Base-by-base conservation (phyloP, 2,797 vertebrate species). In the Diglossa cyanea region DNA sequence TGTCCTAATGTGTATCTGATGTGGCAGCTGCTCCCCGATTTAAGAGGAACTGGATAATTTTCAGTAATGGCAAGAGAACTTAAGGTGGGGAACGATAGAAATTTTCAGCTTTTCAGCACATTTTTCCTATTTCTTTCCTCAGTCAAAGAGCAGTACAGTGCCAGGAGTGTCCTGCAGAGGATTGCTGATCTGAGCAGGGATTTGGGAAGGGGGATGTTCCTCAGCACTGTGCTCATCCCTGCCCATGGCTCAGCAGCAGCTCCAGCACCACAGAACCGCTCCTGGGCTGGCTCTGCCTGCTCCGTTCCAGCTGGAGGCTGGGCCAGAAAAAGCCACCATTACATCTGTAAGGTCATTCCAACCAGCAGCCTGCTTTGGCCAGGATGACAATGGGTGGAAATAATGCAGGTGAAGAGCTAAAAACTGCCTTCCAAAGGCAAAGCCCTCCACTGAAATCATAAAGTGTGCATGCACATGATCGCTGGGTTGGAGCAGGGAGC, bases 211-310 rank as follows among this genome's bases (percentile, higher is more conserved):
- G 73, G 31, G 79, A 82, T 95, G 91, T 21, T 94, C 88, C 86
- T 92, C 90, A 94, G 88, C 94, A 90, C 63, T 3, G 24, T 37
- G 35, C 57, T 37, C 94, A 94, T 93, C 95, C 94, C 85, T 86
- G 94, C 86, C 54, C 88, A 55, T 1, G 30, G 73, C 53, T 3
- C 57, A 39, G 6, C 37, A 19, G 80, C 53, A 2, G 53, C 53
- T 84, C 95, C 91, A 50, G 60, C 61, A n/a, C 65, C 71, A n/a
- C 90, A 57, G 85, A 94, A 54, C 37, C 4, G 24, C 60, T 84
- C 90, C 9, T 24, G 70, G 73, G 39, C 62, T 78, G n/a, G 60
- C 89, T 31, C 40, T 14, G 50, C 24, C 89, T 67, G 8, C 71
- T 90, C 80, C 35, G 13, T 86, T 83, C 65, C 91, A 93, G 44